phyloP scores from a whole-genome alignment of 1,140 invertebrate species.

The Theocolax elegans region DNA sequence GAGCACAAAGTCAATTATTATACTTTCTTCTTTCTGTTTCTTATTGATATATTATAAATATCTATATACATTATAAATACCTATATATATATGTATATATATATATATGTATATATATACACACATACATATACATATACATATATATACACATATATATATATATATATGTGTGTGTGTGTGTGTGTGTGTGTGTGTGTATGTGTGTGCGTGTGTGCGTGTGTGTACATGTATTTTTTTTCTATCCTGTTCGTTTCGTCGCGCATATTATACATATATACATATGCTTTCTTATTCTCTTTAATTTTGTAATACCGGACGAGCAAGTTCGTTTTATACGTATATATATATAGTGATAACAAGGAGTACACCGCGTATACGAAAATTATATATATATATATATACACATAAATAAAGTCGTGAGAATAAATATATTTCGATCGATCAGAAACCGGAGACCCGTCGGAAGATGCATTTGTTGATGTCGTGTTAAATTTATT shows the following conservation, averaged over 20 bases:
- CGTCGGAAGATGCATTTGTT: conserved; percentile 46
- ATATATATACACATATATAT: no score
- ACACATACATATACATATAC: no score
- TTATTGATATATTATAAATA: neutral
- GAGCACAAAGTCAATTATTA: neutral
- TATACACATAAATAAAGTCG: conserved; percentile 13
- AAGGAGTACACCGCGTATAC: conserved; percentile 29
- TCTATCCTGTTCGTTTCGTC: conserved; percentile 36
- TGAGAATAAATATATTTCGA: conserved; percentile 15
- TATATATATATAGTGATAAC: conserved; percentile 31
- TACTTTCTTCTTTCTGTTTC: neutral
- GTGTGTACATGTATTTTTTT: neutral
- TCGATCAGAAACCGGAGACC: conserved; percentile 8
- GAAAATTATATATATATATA: conserved; percentile 28
- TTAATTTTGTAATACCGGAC: conserved; percentile 13
- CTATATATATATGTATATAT: no score
- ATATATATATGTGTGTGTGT: no score
- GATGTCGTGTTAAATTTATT: conserved; percentile 49
- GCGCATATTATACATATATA: neutral
- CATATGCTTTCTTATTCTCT: conserved; percentile 19
- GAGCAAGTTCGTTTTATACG: conserved; percentile 26
- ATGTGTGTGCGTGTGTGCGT: no score
- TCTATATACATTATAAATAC: no score
- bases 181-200: no score
- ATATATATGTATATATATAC: no score